Evolutionary conservation across 2,113 vertebrate genomes (phyloP).

Genomic region (Ramphastos sulfuratus): DNA sequence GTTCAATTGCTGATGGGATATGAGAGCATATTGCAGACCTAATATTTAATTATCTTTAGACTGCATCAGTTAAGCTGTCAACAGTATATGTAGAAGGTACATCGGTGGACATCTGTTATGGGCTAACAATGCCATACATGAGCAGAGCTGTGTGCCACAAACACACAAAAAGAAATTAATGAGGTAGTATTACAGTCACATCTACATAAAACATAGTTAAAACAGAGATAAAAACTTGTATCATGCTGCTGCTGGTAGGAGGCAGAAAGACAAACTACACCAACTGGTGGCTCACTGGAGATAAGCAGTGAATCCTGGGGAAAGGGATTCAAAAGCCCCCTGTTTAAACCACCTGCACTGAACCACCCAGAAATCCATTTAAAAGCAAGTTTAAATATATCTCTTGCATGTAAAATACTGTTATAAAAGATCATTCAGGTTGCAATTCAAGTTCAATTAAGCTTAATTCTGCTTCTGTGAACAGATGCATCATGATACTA

Average conservation of each 20-base stretch:
- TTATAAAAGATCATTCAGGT: background rate
- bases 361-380: background rate
- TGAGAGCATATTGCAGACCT: slow-evolving; percentile 4
- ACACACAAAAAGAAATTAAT: background rate
- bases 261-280: background rate
- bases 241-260: background rate
- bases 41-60: slow-evolving; percentile 48
- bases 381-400: background rate
- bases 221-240: background rate
- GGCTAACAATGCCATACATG: background rate
- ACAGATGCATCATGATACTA: background rate
- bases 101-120: slow-evolving; percentile 6
- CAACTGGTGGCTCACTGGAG: background rate
- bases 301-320: background rate
- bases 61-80: slow-evolving; percentile 16
- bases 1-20: slow-evolving; percentile 17
- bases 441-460: slow-evolving; percentile 27
- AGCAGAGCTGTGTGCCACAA: background rate
- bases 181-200: background rate
- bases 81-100: background rate
- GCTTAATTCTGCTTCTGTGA: background rate
- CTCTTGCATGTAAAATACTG: background rate
- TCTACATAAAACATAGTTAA: background rate
- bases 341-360: background rate
- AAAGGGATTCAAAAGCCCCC: background rate